Evolutionary conservation across 37 sponge, comb jelly and placozoan species (phyloP).

Genomic region (Spongilla lacustris): DNA sequence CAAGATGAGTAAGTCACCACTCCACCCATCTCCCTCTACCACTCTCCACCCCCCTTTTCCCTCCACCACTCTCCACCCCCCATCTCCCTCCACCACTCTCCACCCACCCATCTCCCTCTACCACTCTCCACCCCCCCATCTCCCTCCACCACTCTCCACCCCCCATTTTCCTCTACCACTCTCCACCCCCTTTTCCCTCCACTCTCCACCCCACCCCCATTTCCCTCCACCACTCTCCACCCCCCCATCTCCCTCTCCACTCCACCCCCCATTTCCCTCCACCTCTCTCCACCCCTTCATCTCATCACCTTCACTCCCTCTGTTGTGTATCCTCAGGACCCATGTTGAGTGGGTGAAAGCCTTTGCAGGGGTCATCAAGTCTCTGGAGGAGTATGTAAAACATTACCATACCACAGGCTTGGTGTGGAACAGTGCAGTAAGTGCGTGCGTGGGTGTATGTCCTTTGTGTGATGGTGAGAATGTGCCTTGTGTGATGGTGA

Average conservation of each 20-base stretch:
- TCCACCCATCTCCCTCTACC: neutral
- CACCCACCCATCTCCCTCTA: neutral
- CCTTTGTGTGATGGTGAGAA: neutral
- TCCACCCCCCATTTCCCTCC: neutral
- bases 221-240: neutral
- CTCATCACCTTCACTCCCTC: neutral
- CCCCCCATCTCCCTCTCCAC: neutral
- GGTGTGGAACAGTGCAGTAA: conserved; percentile 76
- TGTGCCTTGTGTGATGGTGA: too few species aligned
- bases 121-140: neutral
- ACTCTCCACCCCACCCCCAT: neutral
- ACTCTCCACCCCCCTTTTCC: neutral
- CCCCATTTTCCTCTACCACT: neutral
- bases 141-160: neutral
- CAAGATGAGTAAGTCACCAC: conserved; percentile 75
- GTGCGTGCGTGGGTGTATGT: neutral
- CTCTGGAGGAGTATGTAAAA: conserved; percentile 84
- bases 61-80: neutral
- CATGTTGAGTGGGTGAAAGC: conserved; percentile 86
- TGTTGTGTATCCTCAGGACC: conserved; percentile 6
- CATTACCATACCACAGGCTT: conserved; percentile 79
- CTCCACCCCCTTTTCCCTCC: neutral
- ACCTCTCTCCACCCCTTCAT: too few species aligned
- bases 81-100: neutral
- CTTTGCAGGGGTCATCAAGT: conserved; percentile 34